These are phyloP conservation scores for Cromileptes altivelis DNA, from an alignment of 2,113 vertebrate species.

Conservation along the genomic window DNA sequence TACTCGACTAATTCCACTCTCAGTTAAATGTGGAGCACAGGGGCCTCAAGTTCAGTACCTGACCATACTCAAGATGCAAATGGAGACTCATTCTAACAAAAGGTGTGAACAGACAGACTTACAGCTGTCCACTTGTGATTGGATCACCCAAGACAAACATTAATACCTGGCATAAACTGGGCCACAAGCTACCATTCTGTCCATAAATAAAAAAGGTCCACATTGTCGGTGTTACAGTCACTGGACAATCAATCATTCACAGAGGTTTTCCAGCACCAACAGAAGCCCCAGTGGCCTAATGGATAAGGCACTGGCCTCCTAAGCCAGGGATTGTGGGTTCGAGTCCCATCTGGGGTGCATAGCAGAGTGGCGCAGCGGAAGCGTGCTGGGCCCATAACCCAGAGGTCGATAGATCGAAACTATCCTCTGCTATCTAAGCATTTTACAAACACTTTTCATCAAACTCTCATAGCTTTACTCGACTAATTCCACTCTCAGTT, in stretches of 20 bases:
- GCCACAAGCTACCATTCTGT: not conserved
- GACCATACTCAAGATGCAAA: no score
- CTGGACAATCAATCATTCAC: not conserved
- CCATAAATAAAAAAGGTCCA: not conserved
- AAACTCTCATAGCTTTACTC: no score
- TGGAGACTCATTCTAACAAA: no score
- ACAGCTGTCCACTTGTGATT: no score
- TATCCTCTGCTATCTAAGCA: slow-evolving; percentile 74
- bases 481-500: no score
- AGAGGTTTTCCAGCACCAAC: rapidly evolving
- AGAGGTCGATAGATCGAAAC: slow-evolving; percentile 83
- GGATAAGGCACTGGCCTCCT: slow-evolving; percentile 77
- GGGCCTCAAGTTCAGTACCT: no score
- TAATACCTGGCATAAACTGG: no score
- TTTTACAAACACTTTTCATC: not conserved
- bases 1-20: not conserved
- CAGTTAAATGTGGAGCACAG: not conserved
- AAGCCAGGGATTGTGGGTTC: slow-evolving; percentile 56
- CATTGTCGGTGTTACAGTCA: not conserved
- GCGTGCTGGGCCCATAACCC: slow-evolving; percentile 83
- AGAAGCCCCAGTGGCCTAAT: slow-evolving; percentile 63
- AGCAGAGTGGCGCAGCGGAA: slow-evolving; percentile 82
- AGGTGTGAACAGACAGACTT: no score
- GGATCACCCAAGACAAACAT: no score
- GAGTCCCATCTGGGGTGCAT: not conserved